These are phyloP conservation scores for Percopsis transmontana DNA, from an alignment of 2,113 vertebrate genomes.

Conservation along the genomic window DNA sequence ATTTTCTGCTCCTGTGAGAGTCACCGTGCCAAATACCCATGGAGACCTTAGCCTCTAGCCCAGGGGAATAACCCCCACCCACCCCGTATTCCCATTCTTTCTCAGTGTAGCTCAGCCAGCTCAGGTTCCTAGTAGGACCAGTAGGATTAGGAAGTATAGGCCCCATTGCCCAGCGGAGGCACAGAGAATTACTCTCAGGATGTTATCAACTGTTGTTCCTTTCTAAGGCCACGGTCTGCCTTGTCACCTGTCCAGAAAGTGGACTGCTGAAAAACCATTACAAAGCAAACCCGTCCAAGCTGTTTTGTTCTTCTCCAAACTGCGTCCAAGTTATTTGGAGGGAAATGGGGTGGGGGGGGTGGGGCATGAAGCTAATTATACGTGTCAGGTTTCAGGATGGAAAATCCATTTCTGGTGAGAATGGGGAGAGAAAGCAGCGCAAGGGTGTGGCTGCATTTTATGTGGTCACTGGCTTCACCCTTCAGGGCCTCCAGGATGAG, in stretches of 20 bases:
- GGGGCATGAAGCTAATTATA: slow-evolving; percentile 63
- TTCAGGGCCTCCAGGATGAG: slow-evolving; percentile 54
- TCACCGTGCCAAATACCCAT: slow-evolving; percentile 14
- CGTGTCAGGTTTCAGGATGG: slow-evolving; percentile 74
- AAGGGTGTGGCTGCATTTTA: slow-evolving; percentile 72
- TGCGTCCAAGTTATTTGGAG: not conserved
- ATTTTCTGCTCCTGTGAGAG: slow-evolving; percentile 7
- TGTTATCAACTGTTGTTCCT: slow-evolving; percentile 22
- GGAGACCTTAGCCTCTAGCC: not conserved
- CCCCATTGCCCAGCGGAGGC: slow-evolving; percentile 16
- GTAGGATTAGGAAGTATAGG: slow-evolving; percentile 18
- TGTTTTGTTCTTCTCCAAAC: too few relatives aligned
- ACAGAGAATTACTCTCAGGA: slow-evolving; percentile 17
- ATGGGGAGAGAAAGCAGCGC: slow-evolving; percentile 42
- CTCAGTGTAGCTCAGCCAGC: slow-evolving; percentile 8
- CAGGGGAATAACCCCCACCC: slow-evolving; percentile 13
- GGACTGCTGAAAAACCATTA: slow-evolving; percentile 5
- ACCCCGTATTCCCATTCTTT: slow-evolving; percentile 14
- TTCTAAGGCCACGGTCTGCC: slow-evolving; percentile 15
- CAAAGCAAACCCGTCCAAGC: slow-evolving; percentile 20
- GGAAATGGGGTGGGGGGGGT: slow-evolving; percentile 37
- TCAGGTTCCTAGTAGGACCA: slow-evolving; percentile 44
- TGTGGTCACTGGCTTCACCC: slow-evolving; percentile 62
- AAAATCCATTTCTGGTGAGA: slow-evolving; percentile 69
- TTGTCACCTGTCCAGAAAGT: slow-evolving; percentile 5